Base-by-base conservation (phyloP, 2,797 vertebrate genomes). In the Alectoris magna region DNA sequence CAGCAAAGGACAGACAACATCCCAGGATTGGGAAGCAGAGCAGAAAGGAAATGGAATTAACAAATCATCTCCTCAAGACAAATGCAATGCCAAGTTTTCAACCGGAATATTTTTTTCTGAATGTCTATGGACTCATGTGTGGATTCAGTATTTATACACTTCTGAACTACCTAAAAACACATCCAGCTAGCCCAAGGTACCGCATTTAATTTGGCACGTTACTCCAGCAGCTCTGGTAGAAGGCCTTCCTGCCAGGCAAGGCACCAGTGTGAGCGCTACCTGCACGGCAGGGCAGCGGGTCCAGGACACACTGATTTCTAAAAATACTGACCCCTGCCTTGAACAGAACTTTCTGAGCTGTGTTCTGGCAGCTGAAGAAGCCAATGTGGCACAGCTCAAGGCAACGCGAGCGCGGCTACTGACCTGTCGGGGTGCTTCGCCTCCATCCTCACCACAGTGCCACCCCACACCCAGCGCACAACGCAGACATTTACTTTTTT, bases 401-500 rank as follows among this genome's bases (percentile, higher is more conserved):
- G 92, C 96, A 93, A 96, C 95, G 95, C 16, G 82, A 94, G 94
- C 78, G 71, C 69, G 71, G 81, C 68, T 88, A 88, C 75, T 48
- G 41, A 96, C 96, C 86, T 77, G 91, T 2, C 6, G 49, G 41
- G 94, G 39, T 86, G 43, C 88, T 96, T 95, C 68, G 14, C 90
- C 94, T 97, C 94, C 97, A 96, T 96, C 96, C 88, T 66, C 12
- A 21, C 58, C 84, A 90, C 88, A 13, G 29, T 55, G 3, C 58
- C 62, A 46, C 91, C 80, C 71, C 8, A 1, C 3, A 0, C 72
- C 80, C 27, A 1, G 94, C 9, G 3, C 89, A 92, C 94, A 97
- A 93, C 93, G 94, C 2, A 79, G 95, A 95, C 96, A 82, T 98
- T 98, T 98, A 97, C 97, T 76, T 95, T 98, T 98, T 98, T 98